Conservation (phyloP, 2,797 vertebrate species). For the Bradypodion pumilum region DNA sequence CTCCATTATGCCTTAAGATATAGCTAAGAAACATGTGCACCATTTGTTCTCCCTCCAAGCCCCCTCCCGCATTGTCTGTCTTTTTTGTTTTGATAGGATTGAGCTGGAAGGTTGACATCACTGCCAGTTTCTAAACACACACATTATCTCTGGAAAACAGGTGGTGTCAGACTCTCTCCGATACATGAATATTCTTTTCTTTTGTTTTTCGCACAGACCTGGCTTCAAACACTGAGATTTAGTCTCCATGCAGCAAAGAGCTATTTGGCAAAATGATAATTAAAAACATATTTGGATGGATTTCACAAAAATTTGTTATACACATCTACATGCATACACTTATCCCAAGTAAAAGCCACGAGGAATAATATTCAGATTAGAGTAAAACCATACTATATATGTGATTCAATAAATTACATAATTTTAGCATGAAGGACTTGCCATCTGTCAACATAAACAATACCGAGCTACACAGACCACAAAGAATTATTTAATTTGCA, state of each 20-base stretch:
- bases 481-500: slow-evolving; percentile 27
- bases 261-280: slow-evolving; percentile 44
- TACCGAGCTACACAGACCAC: not conserved
- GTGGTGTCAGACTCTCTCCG: slow-evolving; percentile 65
- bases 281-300: slow-evolving; percentile 12
- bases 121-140: slow-evolving; percentile 63
- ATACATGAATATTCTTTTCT: slow-evolving; percentile 67
- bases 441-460: not conserved
- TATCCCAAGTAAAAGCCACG: slow-evolving; percentile 35
- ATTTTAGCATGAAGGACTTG: not conserved
- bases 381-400: slow-evolving; percentile 12
- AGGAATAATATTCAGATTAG: slow-evolving; percentile 26
- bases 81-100: slow-evolving; percentile 62
- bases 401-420: slow-evolving; percentile 11
- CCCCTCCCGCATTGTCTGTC: slow-evolving; percentile 12
- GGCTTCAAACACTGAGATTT: slow-evolving; percentile 47
- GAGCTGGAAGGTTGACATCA: slow-evolving; percentile 67
- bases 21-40: slow-evolving; percentile 67
- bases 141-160: slow-evolving; percentile 73
- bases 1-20: slow-evolving; percentile 70
- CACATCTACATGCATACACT: not conserved
- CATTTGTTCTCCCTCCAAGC: slow-evolving; percentile 68
- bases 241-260: slow-evolving; percentile 40
- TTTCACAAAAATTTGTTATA: not conserved
- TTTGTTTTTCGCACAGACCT: slow-evolving; percentile 56